These are phyloP conservation scores for Mormyrus proboscirostris DNA, from an alignment of 2,797 vertebrate species.

Conservation along the genomic window DNA sequence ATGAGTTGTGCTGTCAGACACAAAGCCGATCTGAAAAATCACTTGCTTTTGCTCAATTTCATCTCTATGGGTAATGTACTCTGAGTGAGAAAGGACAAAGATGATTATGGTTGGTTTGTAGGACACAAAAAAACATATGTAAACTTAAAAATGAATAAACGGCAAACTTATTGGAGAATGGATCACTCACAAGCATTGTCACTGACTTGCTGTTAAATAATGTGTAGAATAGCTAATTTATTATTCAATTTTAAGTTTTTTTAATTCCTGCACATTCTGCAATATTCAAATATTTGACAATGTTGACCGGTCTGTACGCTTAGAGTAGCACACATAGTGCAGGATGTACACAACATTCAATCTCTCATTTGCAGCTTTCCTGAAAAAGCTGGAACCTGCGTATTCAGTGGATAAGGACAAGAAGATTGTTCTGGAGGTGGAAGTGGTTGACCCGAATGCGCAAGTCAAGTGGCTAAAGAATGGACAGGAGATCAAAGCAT, in stretches of 20 bases:
- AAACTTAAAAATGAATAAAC: neutral
- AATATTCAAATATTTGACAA: neutral
- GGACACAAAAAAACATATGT: neutral
- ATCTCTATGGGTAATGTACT: neutral
- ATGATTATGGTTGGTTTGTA: neutral
- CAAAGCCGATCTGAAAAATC: neutral
- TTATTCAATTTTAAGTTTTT: neutral
- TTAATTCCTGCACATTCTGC: neutral
- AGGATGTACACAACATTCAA: neutral
- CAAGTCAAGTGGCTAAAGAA: constrained; percentile 86
- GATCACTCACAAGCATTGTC: neutral
- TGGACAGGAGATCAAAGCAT: constrained; percentile 79
- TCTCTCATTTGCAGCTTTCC: constrained; percentile 62
- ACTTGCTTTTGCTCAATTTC: neutral
- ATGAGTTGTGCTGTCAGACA: neutral
- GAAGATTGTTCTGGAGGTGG: constrained; percentile 74
- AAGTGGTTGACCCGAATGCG: constrained; percentile 67
- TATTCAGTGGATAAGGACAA: constrained; percentile 82
- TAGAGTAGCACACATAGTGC: neutral
- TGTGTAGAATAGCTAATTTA: neutral
- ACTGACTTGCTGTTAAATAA: neutral
- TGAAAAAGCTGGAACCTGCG: constrained; percentile 71
- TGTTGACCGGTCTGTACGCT: neutral
- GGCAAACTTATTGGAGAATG: neutral
- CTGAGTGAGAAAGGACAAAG: neutral